Conservation (phyloP, 2,797 vertebrate genomes). For the Liparis tanakae region DNA sequence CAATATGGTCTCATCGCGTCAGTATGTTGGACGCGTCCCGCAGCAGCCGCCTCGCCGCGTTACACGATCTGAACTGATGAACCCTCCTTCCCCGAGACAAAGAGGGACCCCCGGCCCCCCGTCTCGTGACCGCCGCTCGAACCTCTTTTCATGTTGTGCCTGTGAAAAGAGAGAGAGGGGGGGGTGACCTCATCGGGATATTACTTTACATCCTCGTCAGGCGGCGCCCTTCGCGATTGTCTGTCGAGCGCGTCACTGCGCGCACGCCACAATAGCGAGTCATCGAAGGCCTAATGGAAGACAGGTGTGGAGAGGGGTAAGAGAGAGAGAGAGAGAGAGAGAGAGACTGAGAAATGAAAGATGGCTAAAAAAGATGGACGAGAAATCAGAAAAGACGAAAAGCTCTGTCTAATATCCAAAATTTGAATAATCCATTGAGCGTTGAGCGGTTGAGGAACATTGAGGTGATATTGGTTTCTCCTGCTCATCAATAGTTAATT, state of each 20-base stretch:
- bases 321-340: constrained; percentile 3
- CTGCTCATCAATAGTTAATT: constrained; percentile 75
- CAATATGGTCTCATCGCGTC: constrained; percentile 49
- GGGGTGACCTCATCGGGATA: constrained; percentile 72
- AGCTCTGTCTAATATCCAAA: constrained; percentile 33
- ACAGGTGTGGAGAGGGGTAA: constrained; percentile 58
- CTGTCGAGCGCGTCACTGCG: constrained; percentile 38
- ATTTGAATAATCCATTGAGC: constrained; percentile 35
- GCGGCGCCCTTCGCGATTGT: constrained; percentile 48
- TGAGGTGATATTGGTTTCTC: constrained; percentile 55
- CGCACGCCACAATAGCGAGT: constrained; percentile 40
- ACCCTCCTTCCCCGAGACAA: constrained; percentile 42
- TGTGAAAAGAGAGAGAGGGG: constrained; percentile 44
- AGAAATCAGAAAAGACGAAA: constrained; percentile 16
- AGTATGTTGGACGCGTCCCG: constrained; percentile 30
- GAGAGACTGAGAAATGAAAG: constrained; percentile 1
- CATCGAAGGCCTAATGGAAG: constrained; percentile 62
- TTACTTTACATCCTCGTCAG: constrained; percentile 69
- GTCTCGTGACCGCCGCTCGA: constrained; percentile 74
- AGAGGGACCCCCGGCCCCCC: constrained; percentile 47
- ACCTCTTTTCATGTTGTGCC: constrained; percentile 70
- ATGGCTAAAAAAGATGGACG: constrained; percentile 14
- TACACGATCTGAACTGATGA: constrained; percentile 61
- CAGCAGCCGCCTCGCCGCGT: constrained; percentile 53
- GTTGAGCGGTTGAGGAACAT: constrained; percentile 27